Base-by-base conservation (phyloP, 2,888 invertebrate species). In the Odontothrips loti region DNA sequence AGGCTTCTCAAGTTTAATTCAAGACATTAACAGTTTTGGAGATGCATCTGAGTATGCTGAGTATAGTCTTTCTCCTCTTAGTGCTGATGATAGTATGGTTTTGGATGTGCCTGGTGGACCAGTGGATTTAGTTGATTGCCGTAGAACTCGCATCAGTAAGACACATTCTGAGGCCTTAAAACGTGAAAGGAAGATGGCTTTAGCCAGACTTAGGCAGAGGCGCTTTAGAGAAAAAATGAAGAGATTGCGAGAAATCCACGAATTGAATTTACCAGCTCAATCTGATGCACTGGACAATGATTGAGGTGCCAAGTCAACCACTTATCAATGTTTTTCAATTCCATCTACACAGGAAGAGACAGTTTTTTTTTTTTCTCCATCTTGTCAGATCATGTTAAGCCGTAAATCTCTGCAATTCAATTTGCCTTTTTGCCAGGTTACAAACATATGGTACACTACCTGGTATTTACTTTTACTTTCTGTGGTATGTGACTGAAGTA, bases 141-240 rank as follows among this genome's bases (percentile, higher is more conserved):
- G 68, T 27, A 23, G 68, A 75, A 11, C 68, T 6, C 68, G 68
- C 9, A 75, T 75, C 23, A 75, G 68, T 12, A 75, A 27, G 10
- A 27, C 27, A 8, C 68, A 75, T 27, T 27, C 68, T 27, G 68
- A 75, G 8, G 68, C 68, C 27, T 11, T 23, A 75, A 75, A 75
- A 12, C 68, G 27, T 23, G 68, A 75, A 27, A 75, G 68, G 12
- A 75, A 75, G 27, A 12, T 75, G 8, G 68, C 27, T 9, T 23
- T 75, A 75, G 68, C 27, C 4, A 23, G 68, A 27, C 27, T 75
- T 10, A n/a, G 68, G 9, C 68, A 75, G 23, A 75, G 12, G 27
- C 68, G 68, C 12, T 75, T 75, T 27, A 23, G 68, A 75, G 68
- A 75, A 27, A 75, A 27, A 27, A 75, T 75, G 68, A 75, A 75